Evolutionary conservation across 2,888 invertebrate species (phyloP), one percentile per base, ranked within the genome.

Genomic region (Orthosia gracilis): DNA sequence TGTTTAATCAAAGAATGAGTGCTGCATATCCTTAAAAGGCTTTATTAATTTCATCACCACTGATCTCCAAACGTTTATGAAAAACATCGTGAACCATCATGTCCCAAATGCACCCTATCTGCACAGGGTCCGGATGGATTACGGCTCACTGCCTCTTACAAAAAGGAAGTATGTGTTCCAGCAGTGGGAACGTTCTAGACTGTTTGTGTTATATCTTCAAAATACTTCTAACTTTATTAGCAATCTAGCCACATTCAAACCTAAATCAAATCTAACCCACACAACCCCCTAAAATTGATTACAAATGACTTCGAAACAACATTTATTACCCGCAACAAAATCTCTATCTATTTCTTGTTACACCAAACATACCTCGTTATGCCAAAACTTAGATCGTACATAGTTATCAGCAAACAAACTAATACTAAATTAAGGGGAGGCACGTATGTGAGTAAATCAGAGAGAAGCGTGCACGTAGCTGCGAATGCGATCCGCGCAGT

Each of bases 401-500:
- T 82, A 80, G 80, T 80, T 86, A 85, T 89, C 82, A 78, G 81
- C 55, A 59, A 88, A 90, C 88, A 87, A 91, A 89, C 81, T 82
- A 86, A 86, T 86, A 86, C 85, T 87, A 85, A 86, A 87, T 86
- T 87, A 87, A 86, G 87, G 67, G 62, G 72, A 64, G 65, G 64
- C 82, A 89, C 87, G 85, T 89, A 85, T 88, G 88, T 87, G 78
- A 84, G 85, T 90, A 91, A 90, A 91, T 91, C 88, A 91, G 73
- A 70, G 70, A 66, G 81, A 76, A 62, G 52, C 73, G 73, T 68
- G 84, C 90, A 91, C 92, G 91, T 90, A 88, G 74, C 26, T 76
- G 84, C 88, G 89, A 90, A 90, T 76, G 85, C 88, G 89, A 90
- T 91, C 88, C 86, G 79, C 85, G 62, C 81, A 90, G 89, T 91